Evolutionary conservation across 2,113 vertebrate genomes (phyloP), one percentile per base, ranked within the genome.

Genomic region (Piliocolobus tephrosceles): DNA sequence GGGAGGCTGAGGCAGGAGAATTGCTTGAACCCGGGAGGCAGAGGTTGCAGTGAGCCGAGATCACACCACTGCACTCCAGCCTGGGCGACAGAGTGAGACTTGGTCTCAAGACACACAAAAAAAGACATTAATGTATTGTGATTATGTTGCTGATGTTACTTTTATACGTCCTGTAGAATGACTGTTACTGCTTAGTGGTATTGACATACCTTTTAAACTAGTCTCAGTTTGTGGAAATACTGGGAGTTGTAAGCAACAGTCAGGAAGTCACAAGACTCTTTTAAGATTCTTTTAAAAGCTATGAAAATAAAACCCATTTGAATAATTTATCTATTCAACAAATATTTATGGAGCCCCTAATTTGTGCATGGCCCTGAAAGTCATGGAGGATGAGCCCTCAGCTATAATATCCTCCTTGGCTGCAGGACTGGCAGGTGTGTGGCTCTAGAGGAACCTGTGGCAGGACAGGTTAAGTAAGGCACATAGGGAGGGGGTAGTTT

Each of bases 401-500:
- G 23, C 16, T 40, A 13, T 55, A 80, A 25, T 43, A 22, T 27
- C 32, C 98, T 98, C 14, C 98, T 98, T 0, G 98, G 97, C 52
- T 96, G 93, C 43, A 99, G 98, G 75, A 95, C 98, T 92, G 97
- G 97, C 38, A 99, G 97, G 23, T 96, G 91, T 8, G 91, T 98
- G 90, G 94, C 97, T 73, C 97, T 84, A 0, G 98, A 97, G 43
- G 98, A 97, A 52, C 98, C 98, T 23, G 98, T 98, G 88, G 90
- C 98, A 38, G 97, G 97, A 79, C 98, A 97, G 13, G 97, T 30
- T 3, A 99, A 99, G 66, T 98, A 99, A 4, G 98, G 98, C 35
- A 99, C 73, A 8, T 98, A 99, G 88, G 98, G 43, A 99, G 97
- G 45, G 99, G 55, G 98, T 98, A 32, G 95, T 96, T 90, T 99